These are phyloP conservation scores for Hyles euphorbiae DNA, from an alignment of 1,140 invertebrate genomes.

Conservation along the genomic window DNA sequence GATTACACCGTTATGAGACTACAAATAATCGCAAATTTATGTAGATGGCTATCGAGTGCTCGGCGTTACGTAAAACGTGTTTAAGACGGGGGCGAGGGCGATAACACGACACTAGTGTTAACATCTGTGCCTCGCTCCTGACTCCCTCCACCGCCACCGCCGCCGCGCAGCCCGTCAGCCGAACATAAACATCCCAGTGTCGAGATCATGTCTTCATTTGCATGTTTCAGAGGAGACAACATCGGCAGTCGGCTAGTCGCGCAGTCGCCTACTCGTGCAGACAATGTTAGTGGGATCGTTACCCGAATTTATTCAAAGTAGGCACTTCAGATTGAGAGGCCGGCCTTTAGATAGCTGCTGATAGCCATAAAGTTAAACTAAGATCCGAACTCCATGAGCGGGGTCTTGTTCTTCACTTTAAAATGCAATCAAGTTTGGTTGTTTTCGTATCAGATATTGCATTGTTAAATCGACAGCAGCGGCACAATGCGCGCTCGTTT, in stretches of 20 bases:
- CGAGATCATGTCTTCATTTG: conserved; percentile 59
- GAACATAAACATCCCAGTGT: conserved; percentile 47
- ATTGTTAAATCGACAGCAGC: conserved; percentile 53
- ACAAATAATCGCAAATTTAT: conserved; percentile 67
- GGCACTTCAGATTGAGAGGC: conserved; percentile 15
- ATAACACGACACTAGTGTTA: conserved; percentile 52
- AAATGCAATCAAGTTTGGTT: conserved; percentile 58
- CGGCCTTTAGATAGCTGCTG: conserved; percentile 20
- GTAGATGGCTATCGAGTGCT: conserved; percentile 62
- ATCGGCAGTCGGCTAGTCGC: conserved; percentile 19
- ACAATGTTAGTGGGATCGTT: conserved; percentile 47
- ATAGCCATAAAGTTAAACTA: conserved; percentile 12
- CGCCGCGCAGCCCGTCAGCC: conserved; percentile 14
- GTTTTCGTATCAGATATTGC: conserved; percentile 58
- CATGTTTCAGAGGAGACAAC: conserved; percentile 42
- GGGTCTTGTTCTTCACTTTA: conserved; percentile 19
- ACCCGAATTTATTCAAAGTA: conserved; percentile 51
- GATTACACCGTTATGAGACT: conserved; percentile 53
- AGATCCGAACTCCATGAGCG: neutral
- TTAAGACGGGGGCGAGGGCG: conserved; percentile 46
- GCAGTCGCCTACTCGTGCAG: conserved; percentile 19
- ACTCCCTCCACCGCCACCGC: neutral
- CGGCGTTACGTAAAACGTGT: conserved; percentile 56
- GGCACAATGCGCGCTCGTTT: conserved; percentile 61
- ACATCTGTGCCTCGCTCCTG: conserved; percentile 38